Evolutionary conservation across 2,888 invertebrate species (phyloP).

Genomic region (Carpatolechia fugitivella): DNA sequence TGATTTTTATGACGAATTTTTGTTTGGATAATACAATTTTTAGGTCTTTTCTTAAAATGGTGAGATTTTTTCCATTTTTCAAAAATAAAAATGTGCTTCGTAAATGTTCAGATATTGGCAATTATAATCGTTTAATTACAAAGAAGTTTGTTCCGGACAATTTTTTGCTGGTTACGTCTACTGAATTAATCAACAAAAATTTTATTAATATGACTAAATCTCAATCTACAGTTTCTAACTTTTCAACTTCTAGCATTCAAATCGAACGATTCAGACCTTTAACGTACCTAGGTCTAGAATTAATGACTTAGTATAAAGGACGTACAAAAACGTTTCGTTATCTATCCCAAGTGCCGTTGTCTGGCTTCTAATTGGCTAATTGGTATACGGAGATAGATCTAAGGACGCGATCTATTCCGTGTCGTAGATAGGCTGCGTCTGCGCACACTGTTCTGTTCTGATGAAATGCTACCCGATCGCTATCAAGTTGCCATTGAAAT

Average conservation of each 20-base stretch:
- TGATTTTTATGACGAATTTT: too few species aligned
- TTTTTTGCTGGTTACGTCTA: too few species aligned
- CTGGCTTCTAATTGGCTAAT: constrained; percentile 77
- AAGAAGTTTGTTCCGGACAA: too few species aligned
- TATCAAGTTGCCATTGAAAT: constrained; percentile 67
- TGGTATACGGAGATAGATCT: constrained; percentile 73
- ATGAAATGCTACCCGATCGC: constrained; percentile 68
- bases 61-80: too few species aligned
- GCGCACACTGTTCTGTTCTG: constrained; percentile 54
- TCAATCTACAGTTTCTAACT: too few species aligned
- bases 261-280: constrained; percentile 5
- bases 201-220: too few species aligned
- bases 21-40: too few species aligned
- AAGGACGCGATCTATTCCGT: constrained; percentile 69
- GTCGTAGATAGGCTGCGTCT: constrained; percentile 25
- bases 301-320: constrained; percentile 12
- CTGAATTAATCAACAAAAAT: too few species aligned
- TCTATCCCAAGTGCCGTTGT: constrained; percentile 49
- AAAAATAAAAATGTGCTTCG: too few species aligned
- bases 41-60: too few species aligned
- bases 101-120: too few species aligned
- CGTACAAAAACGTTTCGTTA: constrained; percentile 53
- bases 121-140: too few species aligned
- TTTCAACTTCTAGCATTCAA: not conserved
- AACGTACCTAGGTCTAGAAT: not conserved